A percentile compares a stretch with the other conserved stretches of the same genome.
These are phyloP conservation scores for Thelaira solivaga DNA, from an alignment of 2,888 invertebrate genomes.

Conservation along the genomic window DNA sequence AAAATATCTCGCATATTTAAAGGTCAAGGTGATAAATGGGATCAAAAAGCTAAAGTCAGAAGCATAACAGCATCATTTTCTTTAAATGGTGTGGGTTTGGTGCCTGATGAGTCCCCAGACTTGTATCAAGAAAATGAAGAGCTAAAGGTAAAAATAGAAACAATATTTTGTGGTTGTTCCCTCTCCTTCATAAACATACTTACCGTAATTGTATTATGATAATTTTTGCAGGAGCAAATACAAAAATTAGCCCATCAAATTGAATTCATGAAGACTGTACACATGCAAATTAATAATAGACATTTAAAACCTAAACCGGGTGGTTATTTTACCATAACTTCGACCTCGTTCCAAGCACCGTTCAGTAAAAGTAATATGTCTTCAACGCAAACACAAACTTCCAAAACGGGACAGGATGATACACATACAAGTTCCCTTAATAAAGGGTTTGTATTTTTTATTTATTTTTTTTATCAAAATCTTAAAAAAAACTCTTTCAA, in stretches of 20 bases:
- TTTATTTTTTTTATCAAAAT: neutral
- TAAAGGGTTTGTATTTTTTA: constrained; percentile 67
- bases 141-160: constrained; percentile 82
- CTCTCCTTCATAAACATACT: neutral
- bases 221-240: constrained; percentile 85
- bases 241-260: constrained; percentile 94
- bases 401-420: constrained; percentile 70
- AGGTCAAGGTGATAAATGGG: constrained; percentile 94
- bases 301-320: constrained; percentile 90
- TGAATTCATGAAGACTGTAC: constrained; percentile 95
- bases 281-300: constrained; percentile 94
- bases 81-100: constrained; percentile 89
- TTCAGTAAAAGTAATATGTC: constrained; percentile 74
- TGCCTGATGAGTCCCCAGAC: constrained; percentile 90
- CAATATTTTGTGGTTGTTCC: neutral
- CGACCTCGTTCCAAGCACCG: constrained; percentile 78
- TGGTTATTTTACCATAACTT: constrained; percentile 85
- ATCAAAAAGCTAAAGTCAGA: constrained; percentile 88
- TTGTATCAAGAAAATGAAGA: constrained; percentile 94
- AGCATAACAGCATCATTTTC: constrained; percentile 92
- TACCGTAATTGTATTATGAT: neutral
- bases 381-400: constrained; percentile 75
- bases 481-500: neutral
- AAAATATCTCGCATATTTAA: constrained; percentile 88
- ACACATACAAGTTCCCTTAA: constrained; percentile 70